phyloP scores from a whole-genome alignment of 1,140 invertebrate genomes.

The Drosophila lacteicornis region DNA sequence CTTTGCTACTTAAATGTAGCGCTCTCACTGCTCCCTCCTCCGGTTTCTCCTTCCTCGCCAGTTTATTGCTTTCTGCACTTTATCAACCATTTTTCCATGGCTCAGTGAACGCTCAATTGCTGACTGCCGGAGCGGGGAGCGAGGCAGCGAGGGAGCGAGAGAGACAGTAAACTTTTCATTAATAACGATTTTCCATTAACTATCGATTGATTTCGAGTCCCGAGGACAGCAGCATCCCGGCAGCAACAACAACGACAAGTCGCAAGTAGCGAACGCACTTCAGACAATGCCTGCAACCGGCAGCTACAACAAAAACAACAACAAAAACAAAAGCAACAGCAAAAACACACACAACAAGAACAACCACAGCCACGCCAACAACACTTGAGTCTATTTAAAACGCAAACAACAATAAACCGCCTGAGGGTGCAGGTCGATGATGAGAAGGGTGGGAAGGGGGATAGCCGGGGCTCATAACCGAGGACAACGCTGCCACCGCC shows the following conservation, averaged over 20 bases:
- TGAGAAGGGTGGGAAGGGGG: constrained; percentile 14
- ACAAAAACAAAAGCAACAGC: constrained; percentile 22
- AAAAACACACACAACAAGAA: constrained; percentile 21
- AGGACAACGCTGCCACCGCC: constrained; percentile 40
- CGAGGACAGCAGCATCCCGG: constrained; percentile 63
- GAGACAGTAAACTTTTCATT: constrained; percentile 79
- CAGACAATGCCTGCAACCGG: constrained; percentile 77
- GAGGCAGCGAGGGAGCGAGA: background rate
- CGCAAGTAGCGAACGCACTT: constrained; percentile 76
- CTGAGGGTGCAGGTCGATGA: constrained; percentile 4
- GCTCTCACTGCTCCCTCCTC: constrained; percentile 15
- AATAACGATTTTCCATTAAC: constrained; percentile 85
- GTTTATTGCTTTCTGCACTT: constrained; percentile 73
- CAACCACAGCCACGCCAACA: constrained; percentile 56
- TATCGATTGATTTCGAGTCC: constrained; percentile 84
- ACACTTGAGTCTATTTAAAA: constrained; percentile 80
- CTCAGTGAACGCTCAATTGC: constrained; percentile 76
- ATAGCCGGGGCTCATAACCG: constrained; percentile 69
- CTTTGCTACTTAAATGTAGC: constrained; percentile 82
- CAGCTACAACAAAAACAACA: constrained; percentile 46
- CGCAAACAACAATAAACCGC: constrained; percentile 79
- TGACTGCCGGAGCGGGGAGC: constrained; percentile 16
- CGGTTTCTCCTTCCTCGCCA: constrained; percentile 23
- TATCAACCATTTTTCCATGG: constrained; percentile 79
- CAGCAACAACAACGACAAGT: constrained; percentile 36